Evolutionary conservation across 2,113 vertebrate genomes (phyloP), one percentile per base, ranked within the genome.

Genomic region (Mormyrus lacerda): DNA sequence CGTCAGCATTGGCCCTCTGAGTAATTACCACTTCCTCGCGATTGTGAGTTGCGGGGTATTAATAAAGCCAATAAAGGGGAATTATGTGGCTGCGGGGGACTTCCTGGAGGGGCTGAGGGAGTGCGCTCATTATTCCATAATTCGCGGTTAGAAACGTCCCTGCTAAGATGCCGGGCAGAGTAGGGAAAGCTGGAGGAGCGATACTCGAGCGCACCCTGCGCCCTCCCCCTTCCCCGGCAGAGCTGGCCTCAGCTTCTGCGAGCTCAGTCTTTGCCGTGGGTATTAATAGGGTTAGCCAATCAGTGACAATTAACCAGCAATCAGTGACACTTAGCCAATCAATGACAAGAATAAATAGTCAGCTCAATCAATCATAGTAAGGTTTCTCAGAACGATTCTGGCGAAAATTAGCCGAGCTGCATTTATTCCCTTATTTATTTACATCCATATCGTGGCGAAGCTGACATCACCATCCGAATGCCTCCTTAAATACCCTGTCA

Each of bases 1-100:
- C 87, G 61, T 87, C 87, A 87, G 53, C 53, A 35, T 15, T 44
- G 51, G 50, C 53, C 39, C 45, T 21, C 24, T 13, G 85, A 31
- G 51, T 65, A 61, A 58, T 87, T 61, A 87, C 51, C 53, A 44
- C 87, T 61, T 61, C 55, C 53, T 44, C 39, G n/a, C 9, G 39
- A 61, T 61, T 39, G 35, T 27, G 27, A 87, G 87, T 50, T 65
- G 87, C 87, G 31, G 87, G 48, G 35, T 87, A 87, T 87, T 87
- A 87, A 87, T 87, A 87, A 87, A 87, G 55, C 87, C 87, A 87
- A 61, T 87, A 87, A 87, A 61, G 35, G 7, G 55, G 87, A 61
- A 61, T 61, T 87, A 61, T 61, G 51, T 35, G 51, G 50, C 51
- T 58, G 27, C 17, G 55, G 87, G 87, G 21, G 87, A 61, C 53